These are phyloP conservation scores for Acanthurus leucopareius DNA, from an alignment of 2,797 vertebrate species.

Conservation along the genomic window DNA sequence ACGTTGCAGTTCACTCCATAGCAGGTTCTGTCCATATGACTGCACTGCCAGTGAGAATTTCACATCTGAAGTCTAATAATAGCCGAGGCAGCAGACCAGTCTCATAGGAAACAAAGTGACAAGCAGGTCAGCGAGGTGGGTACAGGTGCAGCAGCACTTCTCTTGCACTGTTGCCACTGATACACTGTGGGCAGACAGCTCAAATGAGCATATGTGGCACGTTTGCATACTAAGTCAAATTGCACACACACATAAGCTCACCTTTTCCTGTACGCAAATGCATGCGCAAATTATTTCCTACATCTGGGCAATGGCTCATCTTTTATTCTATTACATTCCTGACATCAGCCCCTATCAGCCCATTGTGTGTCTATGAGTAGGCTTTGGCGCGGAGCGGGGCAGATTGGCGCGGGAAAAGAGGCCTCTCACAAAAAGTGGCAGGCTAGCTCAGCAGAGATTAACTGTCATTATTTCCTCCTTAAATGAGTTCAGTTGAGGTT, in stretches of 20 bases:
- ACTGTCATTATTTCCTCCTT: slow-evolving; percentile 66
- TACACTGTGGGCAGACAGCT: slow-evolving; percentile 53
- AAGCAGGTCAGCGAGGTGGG: slow-evolving; percentile 69
- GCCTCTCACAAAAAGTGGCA: slow-evolving; percentile 41
- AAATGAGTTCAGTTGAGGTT: slow-evolving; percentile 56
- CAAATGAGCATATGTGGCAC: slow-evolving; percentile 57
- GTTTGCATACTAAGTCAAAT: slow-evolving; percentile 42
- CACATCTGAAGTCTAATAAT: slow-evolving; percentile 69
- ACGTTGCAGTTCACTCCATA: slow-evolving; percentile 32
- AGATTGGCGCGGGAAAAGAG: slow-evolving; percentile 46
- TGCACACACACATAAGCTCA: slow-evolving; percentile 6
- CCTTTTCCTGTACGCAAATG: slow-evolving; percentile 46
- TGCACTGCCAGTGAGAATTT: slow-evolving; percentile 41
- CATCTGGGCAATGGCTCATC: slow-evolving; percentile 75
- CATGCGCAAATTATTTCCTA: slow-evolving; percentile 63
- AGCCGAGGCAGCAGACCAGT: slow-evolving; percentile 56
- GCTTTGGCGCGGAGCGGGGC: slow-evolving; percentile 34
- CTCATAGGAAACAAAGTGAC: slow-evolving; percentile 67
- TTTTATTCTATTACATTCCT: slow-evolving; percentile 79
- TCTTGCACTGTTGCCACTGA: slow-evolving; percentile 50
- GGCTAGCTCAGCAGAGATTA: slow-evolving; percentile 52
- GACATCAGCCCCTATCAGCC: slow-evolving; percentile 43
- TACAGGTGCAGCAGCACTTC: slow-evolving; percentile 53
- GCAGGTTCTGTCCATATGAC: slow-evolving; percentile 39
- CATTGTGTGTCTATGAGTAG: slow-evolving; percentile 47